phyloP scores from a whole-genome alignment of 2,797 vertebrate genomes.

The Rhinella marina region DNA sequence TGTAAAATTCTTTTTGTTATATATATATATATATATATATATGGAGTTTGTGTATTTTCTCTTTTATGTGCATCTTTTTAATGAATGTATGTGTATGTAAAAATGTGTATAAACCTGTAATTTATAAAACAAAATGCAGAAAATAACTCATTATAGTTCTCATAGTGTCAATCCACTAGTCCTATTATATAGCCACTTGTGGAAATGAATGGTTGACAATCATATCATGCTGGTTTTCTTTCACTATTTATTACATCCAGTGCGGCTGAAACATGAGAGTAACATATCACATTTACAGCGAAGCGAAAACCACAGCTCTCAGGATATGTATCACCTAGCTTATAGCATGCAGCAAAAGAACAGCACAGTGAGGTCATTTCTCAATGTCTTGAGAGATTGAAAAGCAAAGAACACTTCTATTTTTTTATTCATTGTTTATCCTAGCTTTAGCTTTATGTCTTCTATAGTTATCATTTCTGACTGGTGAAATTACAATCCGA shows the following conservation, averaged over 20 bases:
- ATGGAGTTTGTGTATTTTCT: not conserved
- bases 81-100: not conserved
- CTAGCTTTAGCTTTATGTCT: conserved; percentile 7
- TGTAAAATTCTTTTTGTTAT: too few relatives aligned
- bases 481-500: not conserved
- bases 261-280: conserved; percentile 45
- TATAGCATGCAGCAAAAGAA: not conserved
- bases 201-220: conserved; percentile 37
- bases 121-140: not conserved
- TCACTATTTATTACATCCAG: conserved; percentile 10
- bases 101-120: not conserved
- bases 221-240: conserved; percentile 52
- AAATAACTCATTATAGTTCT: not conserved
- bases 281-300: conserved; percentile 27
- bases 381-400: not conserved
- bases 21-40: too few relatives aligned
- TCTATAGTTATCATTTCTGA: not conserved
- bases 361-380: not conserved
- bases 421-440: not conserved
- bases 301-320: conserved; percentile 29
- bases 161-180: not conserved
- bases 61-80: not conserved
- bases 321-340: conserved; percentile 25
- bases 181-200: conserved; percentile 35
- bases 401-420: not conserved